Evolutionary conservation across 2,797 vertebrate genomes (phyloP).

Genomic region (Gadopsis marmoratus): DNA sequence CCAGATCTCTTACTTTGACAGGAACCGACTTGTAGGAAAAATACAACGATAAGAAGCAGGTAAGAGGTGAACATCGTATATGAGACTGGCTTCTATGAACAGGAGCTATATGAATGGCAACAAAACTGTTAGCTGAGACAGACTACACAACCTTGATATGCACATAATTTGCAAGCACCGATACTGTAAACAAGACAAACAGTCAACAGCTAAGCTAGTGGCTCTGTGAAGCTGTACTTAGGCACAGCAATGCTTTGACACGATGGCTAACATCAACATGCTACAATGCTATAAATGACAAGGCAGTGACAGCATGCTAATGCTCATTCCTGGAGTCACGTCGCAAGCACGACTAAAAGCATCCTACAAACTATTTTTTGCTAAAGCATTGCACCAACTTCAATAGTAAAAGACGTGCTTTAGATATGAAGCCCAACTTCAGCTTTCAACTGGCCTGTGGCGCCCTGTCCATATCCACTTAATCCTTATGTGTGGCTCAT

Average conservation of each 20-base stretch:
- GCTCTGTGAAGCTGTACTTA: background rate
- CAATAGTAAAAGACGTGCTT: background rate
- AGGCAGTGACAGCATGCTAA: background rate
- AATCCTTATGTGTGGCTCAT: conserved; percentile 60
- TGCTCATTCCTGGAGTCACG: background rate
- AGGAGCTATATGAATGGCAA: background rate
- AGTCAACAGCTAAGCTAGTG: background rate
- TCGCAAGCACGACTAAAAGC: background rate
- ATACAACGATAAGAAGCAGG: background rate
- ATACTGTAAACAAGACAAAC: background rate
- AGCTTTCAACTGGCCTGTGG: conserved; percentile 37
- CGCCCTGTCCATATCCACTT: conserved; percentile 49
- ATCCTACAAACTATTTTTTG: background rate
- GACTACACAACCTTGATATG: background rate
- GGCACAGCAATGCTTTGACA: background rate
- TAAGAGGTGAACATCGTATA: background rate
- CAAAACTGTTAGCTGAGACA: background rate
- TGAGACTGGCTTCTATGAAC: background rate
- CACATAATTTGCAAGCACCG: background rate
- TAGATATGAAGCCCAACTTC: conserved; percentile 14
- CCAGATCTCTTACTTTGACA: conserved; percentile 18
- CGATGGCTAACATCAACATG: background rate
- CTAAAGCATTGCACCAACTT: conserved; percentile 1
- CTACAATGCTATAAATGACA: background rate
- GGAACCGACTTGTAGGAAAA: background rate